A percentile compares a stretch with the other conserved stretches of the same genome.
Conservation (phyloP, 2,113 vertebrate genomes). For the Gorsachius goisagi region DNA sequence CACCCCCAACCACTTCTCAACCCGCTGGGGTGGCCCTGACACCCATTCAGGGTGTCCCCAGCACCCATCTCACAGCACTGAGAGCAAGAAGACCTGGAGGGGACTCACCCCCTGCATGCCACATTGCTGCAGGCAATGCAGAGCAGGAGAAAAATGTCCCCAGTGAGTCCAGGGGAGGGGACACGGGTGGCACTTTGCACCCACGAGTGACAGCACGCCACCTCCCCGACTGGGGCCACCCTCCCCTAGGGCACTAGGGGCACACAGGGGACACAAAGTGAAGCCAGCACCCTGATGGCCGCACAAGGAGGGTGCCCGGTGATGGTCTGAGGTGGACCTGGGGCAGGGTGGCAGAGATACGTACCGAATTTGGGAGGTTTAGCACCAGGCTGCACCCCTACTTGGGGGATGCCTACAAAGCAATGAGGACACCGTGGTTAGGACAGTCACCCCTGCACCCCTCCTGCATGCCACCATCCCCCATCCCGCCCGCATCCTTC, state of each 20-base stretch:
- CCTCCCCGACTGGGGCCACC: rapidly evolving
- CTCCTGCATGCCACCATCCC: rapidly evolving
- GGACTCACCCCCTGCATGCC: neutral
- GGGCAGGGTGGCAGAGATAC: neutral
- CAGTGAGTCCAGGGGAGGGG: rapidly evolving
- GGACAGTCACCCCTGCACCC: neutral
- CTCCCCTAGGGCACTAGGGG: rapidly evolving
- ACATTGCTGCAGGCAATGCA: neutral
- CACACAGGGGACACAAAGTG: rapidly evolving
- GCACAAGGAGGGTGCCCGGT: neutral
- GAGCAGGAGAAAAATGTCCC: neutral
- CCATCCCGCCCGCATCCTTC: rapidly evolving
- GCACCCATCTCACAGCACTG: neutral
- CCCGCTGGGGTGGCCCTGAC: neutral
- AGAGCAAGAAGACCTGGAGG: neutral
- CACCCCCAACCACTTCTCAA: neutral
- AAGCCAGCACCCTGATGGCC: neutral
- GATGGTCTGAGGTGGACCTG: neutral
- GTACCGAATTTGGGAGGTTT: conserved; percentile 74
- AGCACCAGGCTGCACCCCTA: conserved; percentile 67
- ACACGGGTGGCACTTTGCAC: neutral
- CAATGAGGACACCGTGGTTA: rapidly evolving
- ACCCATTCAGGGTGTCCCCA: neutral
- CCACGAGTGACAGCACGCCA: neutral
- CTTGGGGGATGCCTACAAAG: conserved; percentile 67